Conservation (phyloP, 1,140 invertebrate genomes). For the Drosophila navojoa region DNA sequence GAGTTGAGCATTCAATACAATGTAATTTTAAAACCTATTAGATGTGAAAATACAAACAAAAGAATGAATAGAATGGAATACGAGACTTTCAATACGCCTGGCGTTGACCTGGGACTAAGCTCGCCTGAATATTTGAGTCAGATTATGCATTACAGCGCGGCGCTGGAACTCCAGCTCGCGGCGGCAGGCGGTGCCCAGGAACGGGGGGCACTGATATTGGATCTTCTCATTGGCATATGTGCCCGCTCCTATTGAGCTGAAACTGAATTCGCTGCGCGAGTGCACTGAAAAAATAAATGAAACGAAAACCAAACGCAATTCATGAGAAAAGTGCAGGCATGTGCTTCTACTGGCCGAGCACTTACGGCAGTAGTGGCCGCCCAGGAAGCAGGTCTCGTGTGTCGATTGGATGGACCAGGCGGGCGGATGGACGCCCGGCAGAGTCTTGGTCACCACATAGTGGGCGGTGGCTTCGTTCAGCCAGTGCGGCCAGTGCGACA, state of each 20-base stretch:
- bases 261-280: conserved; percentile 86
- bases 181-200: conserved; percentile 85
- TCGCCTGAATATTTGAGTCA: conserved; percentile 85
- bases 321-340: neutral
- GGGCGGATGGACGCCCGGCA: conserved; percentile 75
- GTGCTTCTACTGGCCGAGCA: conserved; percentile 35
- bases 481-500: conserved; percentile 87
- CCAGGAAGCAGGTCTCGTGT: conserved; percentile 87
- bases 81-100: neutral
- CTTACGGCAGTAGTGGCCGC: conserved; percentile 87
- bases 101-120: conserved; percentile 2
- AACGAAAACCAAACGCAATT: neutral
- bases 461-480: conserved; percentile 86
- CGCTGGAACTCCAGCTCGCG: conserved; percentile 87
- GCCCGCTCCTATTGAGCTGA: conserved; percentile 83
- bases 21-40: conserved; percentile 22
- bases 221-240: conserved; percentile 86
- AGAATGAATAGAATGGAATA: conserved; percentile 1
- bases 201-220: conserved; percentile 87
- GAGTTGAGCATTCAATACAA: conserved; percentile 21
- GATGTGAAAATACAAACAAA: conserved; percentile 29
- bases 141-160: conserved; percentile 86
- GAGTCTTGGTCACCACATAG: conserved; percentile 85
- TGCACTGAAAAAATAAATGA: conserved; percentile 84
- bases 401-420: conserved; percentile 86